Base-by-base conservation (phyloP, 2,888 invertebrate genomes). In the Hypomecis punctinalis region DNA sequence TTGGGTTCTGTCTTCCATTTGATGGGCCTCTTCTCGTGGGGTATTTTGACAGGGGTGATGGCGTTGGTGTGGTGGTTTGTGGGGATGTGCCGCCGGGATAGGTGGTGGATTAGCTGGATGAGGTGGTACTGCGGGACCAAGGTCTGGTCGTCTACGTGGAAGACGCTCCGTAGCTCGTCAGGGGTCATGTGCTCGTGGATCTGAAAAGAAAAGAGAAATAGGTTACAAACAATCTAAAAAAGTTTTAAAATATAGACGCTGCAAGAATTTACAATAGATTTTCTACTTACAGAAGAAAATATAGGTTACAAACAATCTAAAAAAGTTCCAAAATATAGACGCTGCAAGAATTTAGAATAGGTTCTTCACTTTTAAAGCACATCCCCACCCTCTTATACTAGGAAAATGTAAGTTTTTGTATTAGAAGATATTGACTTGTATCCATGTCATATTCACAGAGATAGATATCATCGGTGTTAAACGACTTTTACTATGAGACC, bases 161-260 rank as follows among this genome's bases (percentile, higher is more conserved):
- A 98, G 71, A 97, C 95, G 82, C 94, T 95, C 84, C 94, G 94
- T 81, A 97, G 93, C 91, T 98, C 97, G 69, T 96, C 96, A 82
- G 94, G 89, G 75, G 96, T 96, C 98, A 98, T 98, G 85, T 96
- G 96, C 93, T 96, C 96, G 94, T 98, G 98, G 83, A 97, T 95
- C 97, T 98, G 96, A 6, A 68, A 70, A 70, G 36, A 68, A 9
- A 58, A 55, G 43, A 60, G 6, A 33, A 33, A 23, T 51, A 5
- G 6, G 5, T 42, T 10, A 40, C 40, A 40, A 9, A 10, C 9
- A 9, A 0, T 40, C 8, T 5, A 0, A 40, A 40, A 23, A 23
- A 23, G 23, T 23, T 23, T 3, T 23, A 23, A 23, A 23, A 23
- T 23, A 23, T 23, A 23, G 23, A 23, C 23, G 3, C 23, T 23